These are phyloP conservation scores for Coryphaenoides rupestris DNA, from an alignment of 2,113 vertebrate species.

Conservation along the genomic window DNA sequence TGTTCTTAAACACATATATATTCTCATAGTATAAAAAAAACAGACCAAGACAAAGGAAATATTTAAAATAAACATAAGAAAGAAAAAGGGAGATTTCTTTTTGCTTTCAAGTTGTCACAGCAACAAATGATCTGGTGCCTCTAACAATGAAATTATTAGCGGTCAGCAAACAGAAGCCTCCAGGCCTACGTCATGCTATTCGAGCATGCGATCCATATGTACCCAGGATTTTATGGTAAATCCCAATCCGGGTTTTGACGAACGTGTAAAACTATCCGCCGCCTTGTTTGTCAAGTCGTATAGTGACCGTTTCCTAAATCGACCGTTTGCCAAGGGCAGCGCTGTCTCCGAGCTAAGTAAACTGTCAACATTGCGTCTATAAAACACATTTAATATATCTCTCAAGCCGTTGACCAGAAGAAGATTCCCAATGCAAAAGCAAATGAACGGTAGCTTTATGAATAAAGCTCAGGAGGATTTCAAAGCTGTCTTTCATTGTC, in stretches of 20 bases:
- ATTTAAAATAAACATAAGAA: too few species aligned
- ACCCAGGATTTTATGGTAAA: slow-evolving; percentile 30
- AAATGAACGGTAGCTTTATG: too few species aligned
- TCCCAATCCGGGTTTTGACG: slow-evolving; percentile 50
- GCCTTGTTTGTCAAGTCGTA: slow-evolving; percentile 40
- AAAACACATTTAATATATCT: background rate
- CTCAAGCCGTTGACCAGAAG: background rate
- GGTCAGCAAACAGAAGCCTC: slow-evolving; percentile 11
- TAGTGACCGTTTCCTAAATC: slow-evolving; percentile 2
- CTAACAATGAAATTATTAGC: slow-evolving; percentile 27
- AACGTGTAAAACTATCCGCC: slow-evolving; percentile 14
- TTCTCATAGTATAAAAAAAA: too few species aligned
- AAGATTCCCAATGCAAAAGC: background rate
- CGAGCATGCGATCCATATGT: slow-evolving; percentile 9
- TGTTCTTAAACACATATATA: background rate
- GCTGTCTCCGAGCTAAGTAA: slow-evolving; percentile 28
- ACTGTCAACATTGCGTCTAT: background rate
- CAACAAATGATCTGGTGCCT: background rate
- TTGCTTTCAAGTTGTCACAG: slow-evolving; percentile 2
- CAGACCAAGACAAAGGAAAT: too few species aligned
- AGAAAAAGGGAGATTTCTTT: background rate
- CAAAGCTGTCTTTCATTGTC: too few species aligned
- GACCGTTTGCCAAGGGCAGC: slow-evolving; percentile 12
- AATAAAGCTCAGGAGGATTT: too few species aligned
- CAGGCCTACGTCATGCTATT: slow-evolving; percentile 1